Evolutionary conservation across 2,113 vertebrate genomes (phyloP), one percentile per base, ranked within the genome.

Genomic region (Mellivora capensis): DNA sequence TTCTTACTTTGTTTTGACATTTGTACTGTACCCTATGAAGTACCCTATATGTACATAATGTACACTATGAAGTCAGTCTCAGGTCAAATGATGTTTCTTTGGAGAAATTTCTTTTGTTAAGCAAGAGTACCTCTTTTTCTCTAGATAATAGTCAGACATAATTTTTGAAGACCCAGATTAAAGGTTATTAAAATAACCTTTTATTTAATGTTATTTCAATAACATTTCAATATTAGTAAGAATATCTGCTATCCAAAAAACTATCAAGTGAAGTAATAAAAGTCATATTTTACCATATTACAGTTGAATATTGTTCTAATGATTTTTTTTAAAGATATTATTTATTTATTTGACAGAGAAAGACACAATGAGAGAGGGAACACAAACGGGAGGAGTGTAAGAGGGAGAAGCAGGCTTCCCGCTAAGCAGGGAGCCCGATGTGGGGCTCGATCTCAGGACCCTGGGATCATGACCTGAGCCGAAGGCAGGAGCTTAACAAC

Each of bases 1-100:
- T 86, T 94, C 89, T 95, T 15, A 82, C 57, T 71, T 95, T 85
- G 31, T 71, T 94, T 74, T 92, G 37, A 52, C 18, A 76, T 77
- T 83, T 69, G 61, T 72, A 42, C 4, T 13, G n/a, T n/a, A n/a
- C n/a, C n/a, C n/a, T n/a, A n/a, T n/a, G n/a, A n/a, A n/a, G n/a
- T n/a, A n/a, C n/a, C n/a, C n/a, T n/a, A n/a, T n/a, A n/a, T n/a
- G n/a, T n/a, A n/a, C n/a, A n/a, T n/a, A n/a, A n/a, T n/a, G n/a
- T n/a, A n/a, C n/a, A n/a, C 37, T 39, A 17, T 74, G 80, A 44
- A 17, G 57, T 71, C 37, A 42, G 2, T 71, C 34, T 49, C 21
- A 54, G 59, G 61, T 77, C 61, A 95, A 44, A 67, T 83, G 54
- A 34, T 71, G 31, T 44, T 79, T 67, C 47, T 80, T 3, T 90